phyloP scores from a whole-genome alignment of 2,888 invertebrate species.

The Microctonus hyperodae region DNA sequence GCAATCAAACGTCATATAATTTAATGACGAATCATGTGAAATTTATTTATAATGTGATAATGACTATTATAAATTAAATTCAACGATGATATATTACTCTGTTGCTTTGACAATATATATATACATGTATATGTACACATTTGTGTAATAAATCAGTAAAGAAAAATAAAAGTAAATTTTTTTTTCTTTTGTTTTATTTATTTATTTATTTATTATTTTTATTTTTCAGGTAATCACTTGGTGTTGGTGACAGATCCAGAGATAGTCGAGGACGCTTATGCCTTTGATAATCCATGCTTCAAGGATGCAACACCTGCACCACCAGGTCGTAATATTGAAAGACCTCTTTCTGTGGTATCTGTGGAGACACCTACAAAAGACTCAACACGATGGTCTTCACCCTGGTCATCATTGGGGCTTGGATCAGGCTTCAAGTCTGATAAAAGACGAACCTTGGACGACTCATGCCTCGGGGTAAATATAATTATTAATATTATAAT shows the following conservation, averaged over 20 bases:
- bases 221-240: slow-evolving; percentile 73
- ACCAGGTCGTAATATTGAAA: slow-evolving; percentile 52
- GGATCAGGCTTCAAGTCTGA: slow-evolving; percentile 59
- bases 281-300: slow-evolving; percentile 84
- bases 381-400: slow-evolving; percentile 57
- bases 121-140: not conserved
- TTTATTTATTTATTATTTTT: not conserved
- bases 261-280: slow-evolving; percentile 78
- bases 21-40: slow-evolving; percentile 22
- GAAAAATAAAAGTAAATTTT: not conserved
- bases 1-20: slow-evolving; percentile 27
- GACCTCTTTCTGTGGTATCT: slow-evolving; percentile 45
- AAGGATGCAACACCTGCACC: slow-evolving; percentile 64
- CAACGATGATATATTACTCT: not conserved
- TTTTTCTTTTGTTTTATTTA: not conserved
- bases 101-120: not conserved
- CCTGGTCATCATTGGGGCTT: slow-evolving; percentile 64
- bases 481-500: slow-evolving; percentile 14
- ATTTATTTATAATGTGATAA: slow-evolving; percentile 20
- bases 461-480: slow-evolving; percentile 67
- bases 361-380: slow-evolving; percentile 47
- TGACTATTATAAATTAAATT: slow-evolving; percentile 17
- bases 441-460: slow-evolving; percentile 68
- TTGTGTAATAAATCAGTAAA: not conserved
- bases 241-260: slow-evolving; percentile 79